Conservation (phyloP, 1,140 invertebrate genomes). For the Rhynchophorus ferrugineus region DNA sequence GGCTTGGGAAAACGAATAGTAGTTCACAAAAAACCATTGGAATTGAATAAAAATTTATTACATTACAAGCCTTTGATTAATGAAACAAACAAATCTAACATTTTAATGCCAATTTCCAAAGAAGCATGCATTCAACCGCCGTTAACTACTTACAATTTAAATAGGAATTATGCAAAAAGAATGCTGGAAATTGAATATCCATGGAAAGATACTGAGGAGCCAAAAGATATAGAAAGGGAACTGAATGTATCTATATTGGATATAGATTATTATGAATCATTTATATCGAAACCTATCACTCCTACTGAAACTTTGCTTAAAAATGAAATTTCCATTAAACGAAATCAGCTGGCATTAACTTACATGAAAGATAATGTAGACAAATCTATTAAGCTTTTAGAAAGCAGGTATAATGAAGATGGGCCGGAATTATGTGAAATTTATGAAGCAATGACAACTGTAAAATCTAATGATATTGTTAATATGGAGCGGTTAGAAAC, state of each 20-base stretch:
- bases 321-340: slow-evolving; percentile 15
- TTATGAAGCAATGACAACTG: slow-evolving; percentile 62
- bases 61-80: slow-evolving; percentile 21
- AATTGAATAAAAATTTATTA: slow-evolving; percentile 30
- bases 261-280: slow-evolving; percentile 58
- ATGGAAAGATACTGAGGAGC: slow-evolving; percentile 54
- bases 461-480: slow-evolving; percentile 65
- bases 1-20: slow-evolving; percentile 2
- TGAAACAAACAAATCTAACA: slow-evolving; percentile 9
- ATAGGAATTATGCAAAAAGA: slow-evolving; percentile 30
- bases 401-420: slow-evolving; percentile 1
- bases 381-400: slow-evolving; percentile 26
- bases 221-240: slow-evolving; percentile 54
- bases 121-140: slow-evolving; percentile 5
- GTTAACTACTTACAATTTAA: slow-evolving; percentile 9
- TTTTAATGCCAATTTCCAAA: slow-evolving; percentile 7
- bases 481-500: slow-evolving; percentile 79
- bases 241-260: slow-evolving; percentile 56
- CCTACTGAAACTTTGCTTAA: slow-evolving; percentile 12
- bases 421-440: slow-evolving; percentile 26
- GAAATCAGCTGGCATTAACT: slow-evolving; percentile 28
- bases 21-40: slow-evolving; percentile 26
- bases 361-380: slow-evolving; percentile 28
- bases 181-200: slow-evolving; percentile 37
- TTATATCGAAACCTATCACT: slow-evolving; percentile 39